Evolutionary conservation across 2,888 invertebrate species (phyloP).

Genomic region (Cerastis leucographa): DNA sequence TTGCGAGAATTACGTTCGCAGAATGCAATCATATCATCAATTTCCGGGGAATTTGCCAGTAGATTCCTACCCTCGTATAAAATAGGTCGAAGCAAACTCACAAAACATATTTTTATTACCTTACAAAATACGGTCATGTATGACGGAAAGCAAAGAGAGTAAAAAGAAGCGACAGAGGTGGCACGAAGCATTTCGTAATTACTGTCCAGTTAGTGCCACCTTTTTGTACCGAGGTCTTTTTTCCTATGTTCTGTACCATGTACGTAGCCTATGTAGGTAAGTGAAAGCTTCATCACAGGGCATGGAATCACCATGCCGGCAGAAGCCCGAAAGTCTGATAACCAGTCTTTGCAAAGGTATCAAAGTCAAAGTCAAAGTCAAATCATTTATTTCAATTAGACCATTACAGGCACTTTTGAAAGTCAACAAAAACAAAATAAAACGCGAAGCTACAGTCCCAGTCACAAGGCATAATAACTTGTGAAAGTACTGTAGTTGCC

Average conservation of each 20-base stretch:
- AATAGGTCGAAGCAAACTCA: constrained; percentile 11
- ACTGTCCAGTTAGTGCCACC: constrained; percentile 40
- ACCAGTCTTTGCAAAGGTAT: background rate
- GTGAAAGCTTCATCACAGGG: background rate
- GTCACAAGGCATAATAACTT: no score
- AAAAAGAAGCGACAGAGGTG: constrained; percentile 26
- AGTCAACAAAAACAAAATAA: no score
- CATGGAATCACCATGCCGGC: background rate
- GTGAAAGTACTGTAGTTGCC: no score
- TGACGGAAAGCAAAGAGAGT: constrained; percentile 9
- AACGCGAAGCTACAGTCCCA: no score
- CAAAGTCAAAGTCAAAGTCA: no score
- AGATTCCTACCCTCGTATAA: background rate
- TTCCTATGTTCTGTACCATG: background rate
- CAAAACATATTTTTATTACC: constrained; percentile 14
- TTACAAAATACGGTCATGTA: constrained; percentile 14
- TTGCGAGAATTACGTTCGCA: no score
- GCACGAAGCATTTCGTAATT: constrained; percentile 45
- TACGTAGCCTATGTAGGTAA: background rate
- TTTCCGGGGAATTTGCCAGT: background rate
- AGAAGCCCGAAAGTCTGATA: background rate
- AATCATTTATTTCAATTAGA: no score
- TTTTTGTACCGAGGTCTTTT: constrained; percentile 18
- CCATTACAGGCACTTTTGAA: no score
- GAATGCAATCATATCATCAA: background rate